Conservation (phyloP, 2,888 invertebrate genomes). For the Caenorhabditis sp. region DNA sequence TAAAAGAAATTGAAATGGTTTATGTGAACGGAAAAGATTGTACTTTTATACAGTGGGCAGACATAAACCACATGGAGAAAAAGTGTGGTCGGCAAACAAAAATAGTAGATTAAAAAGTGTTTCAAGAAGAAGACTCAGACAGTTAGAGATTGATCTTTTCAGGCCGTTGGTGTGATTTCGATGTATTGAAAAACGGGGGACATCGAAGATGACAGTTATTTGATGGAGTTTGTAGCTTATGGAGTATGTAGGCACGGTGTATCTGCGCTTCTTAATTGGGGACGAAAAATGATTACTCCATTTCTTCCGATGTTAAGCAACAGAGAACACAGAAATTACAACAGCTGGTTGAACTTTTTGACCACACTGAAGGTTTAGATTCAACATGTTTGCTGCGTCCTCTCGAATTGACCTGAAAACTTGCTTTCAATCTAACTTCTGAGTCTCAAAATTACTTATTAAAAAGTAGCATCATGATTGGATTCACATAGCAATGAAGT, state of each 20-base stretch:
- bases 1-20: not conserved
- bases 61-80: conserved; percentile 5
- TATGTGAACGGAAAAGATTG: not conserved
- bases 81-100: not conserved
- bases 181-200: too few species aligned
- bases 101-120: not conserved
- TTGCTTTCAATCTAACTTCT: not conserved
- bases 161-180: too few species aligned
- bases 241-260: too few species aligned
- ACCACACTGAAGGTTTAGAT: not conserved
- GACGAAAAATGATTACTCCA: too few species aligned
- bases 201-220: too few species aligned
- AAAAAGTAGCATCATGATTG: conserved; percentile 38
- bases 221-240: too few species aligned
- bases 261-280: too few species aligned
- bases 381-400: not conserved
- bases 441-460: conserved; percentile 18
- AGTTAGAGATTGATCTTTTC: not conserved
- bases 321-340: conserved; percentile 2
- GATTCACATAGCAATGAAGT: conserved; percentile 50
- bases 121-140: not conserved
- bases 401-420: conserved; percentile 17
- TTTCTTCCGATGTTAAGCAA: too few species aligned
- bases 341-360: not conserved
- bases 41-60: not conserved